Evolutionary conservation across 2,797 vertebrate genomes (phyloP).

Genomic region (Protonibea diacanthus): DNA sequence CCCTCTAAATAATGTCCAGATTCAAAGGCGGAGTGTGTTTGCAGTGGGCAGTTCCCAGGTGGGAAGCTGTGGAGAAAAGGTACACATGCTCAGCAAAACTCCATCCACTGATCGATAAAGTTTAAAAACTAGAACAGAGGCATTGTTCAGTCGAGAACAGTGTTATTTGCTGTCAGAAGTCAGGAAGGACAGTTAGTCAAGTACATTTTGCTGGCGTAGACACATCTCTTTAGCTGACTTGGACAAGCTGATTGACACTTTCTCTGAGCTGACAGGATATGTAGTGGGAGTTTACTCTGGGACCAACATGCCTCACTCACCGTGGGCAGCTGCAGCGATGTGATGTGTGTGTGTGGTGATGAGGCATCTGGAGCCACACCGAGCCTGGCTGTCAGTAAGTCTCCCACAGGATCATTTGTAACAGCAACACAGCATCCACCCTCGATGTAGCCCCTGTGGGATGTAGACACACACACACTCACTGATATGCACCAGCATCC

Average conservation of each 20-base stretch:
- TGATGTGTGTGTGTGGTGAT: constrained; percentile 21
- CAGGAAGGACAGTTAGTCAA: constrained; percentile 51
- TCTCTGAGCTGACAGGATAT: constrained; percentile 72
- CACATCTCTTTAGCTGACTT: constrained; percentile 69
- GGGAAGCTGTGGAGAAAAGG: constrained; percentile 2
- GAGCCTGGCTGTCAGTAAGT: constrained; percentile 57
- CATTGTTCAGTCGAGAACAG: constrained; percentile 17
- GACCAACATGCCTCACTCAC: constrained; percentile 56
- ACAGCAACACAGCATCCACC: constrained; percentile 57
- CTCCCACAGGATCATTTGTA: constrained; percentile 66
- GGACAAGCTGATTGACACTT: constrained; percentile 75
- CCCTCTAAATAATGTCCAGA: background rate
- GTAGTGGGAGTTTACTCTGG: constrained; percentile 65
- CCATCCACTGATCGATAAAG: constrained; percentile 21
- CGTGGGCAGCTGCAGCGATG: constrained; percentile 34
- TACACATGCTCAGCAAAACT: constrained; percentile 40
- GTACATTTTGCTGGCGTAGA: constrained; percentile 50
- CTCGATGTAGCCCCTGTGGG: constrained; percentile 53
- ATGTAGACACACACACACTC: constrained; percentile 28
- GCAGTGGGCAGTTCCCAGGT: constrained; percentile 11
- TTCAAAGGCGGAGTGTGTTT: constrained; percentile 30
- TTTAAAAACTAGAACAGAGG: constrained; percentile 35
- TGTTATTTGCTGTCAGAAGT: constrained; percentile 46
- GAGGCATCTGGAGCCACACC: constrained; percentile 32
- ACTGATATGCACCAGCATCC: constrained; percentile 28